Base-by-base conservation (phyloP, 92 coral and sea anemone species). In the Epizoanthus ramosus region DNA sequence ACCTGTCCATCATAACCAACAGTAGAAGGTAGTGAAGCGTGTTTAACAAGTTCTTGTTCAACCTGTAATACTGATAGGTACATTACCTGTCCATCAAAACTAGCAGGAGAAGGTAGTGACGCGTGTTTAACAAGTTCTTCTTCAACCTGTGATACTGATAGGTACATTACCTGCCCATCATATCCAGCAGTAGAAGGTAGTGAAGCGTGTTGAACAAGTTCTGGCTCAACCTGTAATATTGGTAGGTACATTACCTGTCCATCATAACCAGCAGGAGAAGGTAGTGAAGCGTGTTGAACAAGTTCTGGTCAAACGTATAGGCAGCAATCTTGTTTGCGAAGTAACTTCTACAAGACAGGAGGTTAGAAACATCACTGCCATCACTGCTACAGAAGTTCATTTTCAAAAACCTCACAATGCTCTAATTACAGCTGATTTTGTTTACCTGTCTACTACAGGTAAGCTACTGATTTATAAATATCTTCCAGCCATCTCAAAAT, bases 61-160 rank as follows among this genome's bases (percentile, higher is more conserved):
- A 8, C 13, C 8, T 6, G 19, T 21, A 22, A 4, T 7, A 9
- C 3, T n/a, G 10, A 8, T 18, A 60, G 66, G 9, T 18, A 23
- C 16, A 61, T 8, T 58, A 93, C 97, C 90, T 90, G 90, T 90
- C 86, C 17, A 85, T 35, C 25, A 93, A 61, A n/a, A 88, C 82
- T 87, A 85, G n/a, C 68, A 93, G 79, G 57, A 93, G 86, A 21
- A 93, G 73, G 63, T 80, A 85, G 52, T 88, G 97, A n/a, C 90
- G 88, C 87, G 74, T 76, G 24, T 61, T 64, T 79, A 93, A 90
- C 79, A 93, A 85, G 21, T 93, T 79, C 57, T 73, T n/a, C n/a
- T n/a, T n/a, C n/a, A n/a, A n/a, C n/a, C n/a, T n/a, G n/a, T n/a
- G n/a, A n/a, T n/a, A n/a, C n/a, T n/a, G n/a, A n/a, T n/a, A n/a